Conservation (phyloP, 2,113 vertebrate genomes). For the Actenoides hombroni region DNA sequence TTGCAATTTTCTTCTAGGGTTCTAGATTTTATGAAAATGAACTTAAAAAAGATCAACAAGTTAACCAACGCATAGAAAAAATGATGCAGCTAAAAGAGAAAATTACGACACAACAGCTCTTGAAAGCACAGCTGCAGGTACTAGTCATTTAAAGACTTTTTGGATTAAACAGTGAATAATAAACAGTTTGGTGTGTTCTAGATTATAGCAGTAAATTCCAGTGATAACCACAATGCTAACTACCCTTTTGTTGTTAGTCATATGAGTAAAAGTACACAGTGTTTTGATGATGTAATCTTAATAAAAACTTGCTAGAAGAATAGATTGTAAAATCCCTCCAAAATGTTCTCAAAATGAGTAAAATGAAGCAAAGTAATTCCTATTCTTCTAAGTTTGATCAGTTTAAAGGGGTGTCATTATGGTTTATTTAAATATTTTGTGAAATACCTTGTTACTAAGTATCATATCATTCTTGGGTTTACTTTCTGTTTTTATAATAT, state of each 20-base stretch:
- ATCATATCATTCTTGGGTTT: neutral
- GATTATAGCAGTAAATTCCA: neutral
- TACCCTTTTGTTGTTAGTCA: neutral
- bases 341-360: neutral
- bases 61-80: constrained; percentile 92
- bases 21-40: constrained; percentile 96
- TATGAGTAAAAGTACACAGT: neutral
- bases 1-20: constrained; percentile 77
- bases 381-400: neutral
- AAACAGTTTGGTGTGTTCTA: neutral
- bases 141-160: neutral
- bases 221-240: neutral
- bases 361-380: neutral
- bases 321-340: neutral
- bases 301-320: neutral
- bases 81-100: constrained; percentile 88
- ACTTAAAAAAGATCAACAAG: constrained; percentile 91
- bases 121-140: constrained; percentile 89
- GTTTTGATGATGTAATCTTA: neutral
- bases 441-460: neutral
- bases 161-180: neutral
- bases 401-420: neutral
- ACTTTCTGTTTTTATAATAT: neutral
- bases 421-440: neutral
- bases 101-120: constrained; percentile 85